Base-by-base conservation (phyloP, 2,797 vertebrate species). In the Protosalanx chinensis region DNA sequence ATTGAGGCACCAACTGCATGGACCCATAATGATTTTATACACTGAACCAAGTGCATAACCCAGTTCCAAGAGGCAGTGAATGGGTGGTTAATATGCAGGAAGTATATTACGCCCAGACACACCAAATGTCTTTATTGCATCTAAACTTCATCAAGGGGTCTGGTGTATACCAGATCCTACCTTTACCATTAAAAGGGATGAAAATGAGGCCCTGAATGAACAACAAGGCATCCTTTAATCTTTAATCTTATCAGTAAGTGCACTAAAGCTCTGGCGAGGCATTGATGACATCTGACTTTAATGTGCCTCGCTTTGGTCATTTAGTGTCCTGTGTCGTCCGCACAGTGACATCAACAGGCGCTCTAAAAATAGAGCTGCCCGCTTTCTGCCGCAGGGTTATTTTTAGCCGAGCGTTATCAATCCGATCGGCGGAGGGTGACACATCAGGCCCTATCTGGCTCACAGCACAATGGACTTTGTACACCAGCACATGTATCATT, bases 321-420 rank as follows among this genome's bases (percentile, higher is more conserved):
- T 88, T 80, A 82, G 79, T 77, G 73, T 16, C 51, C 51, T 73
- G 82, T 80, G 67, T 73, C 70, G 83, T 85, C 81, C 81, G 56
- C 84, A 18, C 18, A 16, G 83, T 80, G 74, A 77, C 71, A 89
- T 89, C 90, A 92, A 90, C 88, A 88, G 68, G 13, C 60, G 29
- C 73, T 78, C 90, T 89, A 89, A 90, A 92, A 92, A 93, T 93
- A 93, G 77, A 82, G 59, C 74, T 76, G 67, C 46, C 75, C 79
- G 72, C 86, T 86, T 89, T 85, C 85, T 86, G 88, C 85, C 72
- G 88, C 89, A 88, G 87, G 84, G 84, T 86, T 93, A 92, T 89
- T 85, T 93, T 88, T 91, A 91, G 91, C 80, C 80, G 1, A 5
- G 12, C 73, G 72, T 92, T 92, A 91, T 93, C 89, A 89, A 91